These are phyloP conservation scores for Lepus timidus DNA, from an alignment of 2,113 vertebrate genomes.

Conservation along the genomic window DNA sequence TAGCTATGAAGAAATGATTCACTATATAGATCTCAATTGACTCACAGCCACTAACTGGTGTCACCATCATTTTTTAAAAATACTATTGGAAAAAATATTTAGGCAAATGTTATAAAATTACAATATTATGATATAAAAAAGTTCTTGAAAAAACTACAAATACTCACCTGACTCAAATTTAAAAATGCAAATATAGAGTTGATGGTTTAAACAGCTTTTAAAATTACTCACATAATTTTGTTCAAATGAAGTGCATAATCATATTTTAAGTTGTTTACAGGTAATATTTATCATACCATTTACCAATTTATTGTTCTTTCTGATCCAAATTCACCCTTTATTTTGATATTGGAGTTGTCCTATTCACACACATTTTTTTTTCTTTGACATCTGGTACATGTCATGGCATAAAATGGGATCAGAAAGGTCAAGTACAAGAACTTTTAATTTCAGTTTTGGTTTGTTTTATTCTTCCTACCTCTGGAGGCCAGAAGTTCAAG, in stretches of 20 bases:
- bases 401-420: background rate
- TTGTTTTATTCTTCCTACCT: background rate
- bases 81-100: background rate
- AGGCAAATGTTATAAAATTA: slow-evolving; percentile 17
- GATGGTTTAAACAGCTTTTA: slow-evolving; percentile 35
- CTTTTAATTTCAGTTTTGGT: background rate
- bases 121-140: background rate
- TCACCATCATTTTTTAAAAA: background rate
- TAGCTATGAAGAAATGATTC: slow-evolving; percentile 66
- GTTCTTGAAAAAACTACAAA: slow-evolving; percentile 44
- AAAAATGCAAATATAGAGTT: slow-evolving; percentile 57
- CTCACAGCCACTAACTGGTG: background rate
- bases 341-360: background rate
- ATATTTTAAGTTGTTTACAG: slow-evolving; percentile 8
- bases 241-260: slow-evolving; percentile 31
- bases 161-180: slow-evolving; percentile 8
- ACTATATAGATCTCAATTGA: background rate
- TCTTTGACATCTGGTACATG: background rate
- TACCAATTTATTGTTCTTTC: background rate
- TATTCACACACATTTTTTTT: background rate
- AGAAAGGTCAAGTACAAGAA: background rate
- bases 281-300: background rate
- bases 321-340: background rate
- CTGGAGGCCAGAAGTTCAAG: background rate
- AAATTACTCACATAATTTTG: background rate